These are phyloP conservation scores for Chiloscyllium plagiosum DNA, from an alignment of 2,113 vertebrate species.

Conservation along the genomic window DNA sequence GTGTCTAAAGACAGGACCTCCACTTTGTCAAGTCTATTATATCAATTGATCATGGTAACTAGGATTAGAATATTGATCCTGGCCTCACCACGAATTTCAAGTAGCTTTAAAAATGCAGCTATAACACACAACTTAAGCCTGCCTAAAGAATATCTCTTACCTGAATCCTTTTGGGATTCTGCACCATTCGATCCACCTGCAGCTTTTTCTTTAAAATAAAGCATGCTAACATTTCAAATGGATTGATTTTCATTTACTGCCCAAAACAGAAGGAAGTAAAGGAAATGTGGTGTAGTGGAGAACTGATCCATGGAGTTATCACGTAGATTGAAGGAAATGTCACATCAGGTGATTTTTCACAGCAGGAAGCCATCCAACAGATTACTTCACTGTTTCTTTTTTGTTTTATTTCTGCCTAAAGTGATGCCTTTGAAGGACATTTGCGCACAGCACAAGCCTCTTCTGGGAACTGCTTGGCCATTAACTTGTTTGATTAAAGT, in stretches of 20 bases:
- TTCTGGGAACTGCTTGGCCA: conserved; percentile 8
- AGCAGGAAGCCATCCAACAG: not conserved
- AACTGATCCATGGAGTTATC: conserved; percentile 21
- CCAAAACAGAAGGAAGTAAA: not conserved
- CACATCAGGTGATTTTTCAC: conserved; percentile 26
- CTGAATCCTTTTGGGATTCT: not conserved
- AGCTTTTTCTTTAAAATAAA: not conserved
- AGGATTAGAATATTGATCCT: conserved; percentile 27
- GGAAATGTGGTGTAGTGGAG: not conserved
- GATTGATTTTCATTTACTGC: conserved; percentile 20
- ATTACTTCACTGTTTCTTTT: not conserved
- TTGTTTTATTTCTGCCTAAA: not conserved
- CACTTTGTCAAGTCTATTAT: conserved; percentile 23
- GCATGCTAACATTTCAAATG: not conserved
- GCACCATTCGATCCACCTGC: not conserved
- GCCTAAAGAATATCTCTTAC: not conserved
- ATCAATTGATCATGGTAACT: conserved; percentile 21
- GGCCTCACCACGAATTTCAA: conserved; percentile 6
- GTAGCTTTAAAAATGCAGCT: conserved; percentile 12
- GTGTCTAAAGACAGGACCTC: not conserved
- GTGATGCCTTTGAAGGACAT: not conserved
- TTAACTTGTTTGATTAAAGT: conserved; percentile 26
- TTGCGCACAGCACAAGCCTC: not conserved
- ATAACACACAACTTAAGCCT: not conserved
- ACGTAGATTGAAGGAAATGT: not conserved